Evolutionary conservation across 2,113 vertebrate genomes (phyloP), one percentile per base, ranked within the genome.

Genomic region (Excalfactoria chinensis): DNA sequence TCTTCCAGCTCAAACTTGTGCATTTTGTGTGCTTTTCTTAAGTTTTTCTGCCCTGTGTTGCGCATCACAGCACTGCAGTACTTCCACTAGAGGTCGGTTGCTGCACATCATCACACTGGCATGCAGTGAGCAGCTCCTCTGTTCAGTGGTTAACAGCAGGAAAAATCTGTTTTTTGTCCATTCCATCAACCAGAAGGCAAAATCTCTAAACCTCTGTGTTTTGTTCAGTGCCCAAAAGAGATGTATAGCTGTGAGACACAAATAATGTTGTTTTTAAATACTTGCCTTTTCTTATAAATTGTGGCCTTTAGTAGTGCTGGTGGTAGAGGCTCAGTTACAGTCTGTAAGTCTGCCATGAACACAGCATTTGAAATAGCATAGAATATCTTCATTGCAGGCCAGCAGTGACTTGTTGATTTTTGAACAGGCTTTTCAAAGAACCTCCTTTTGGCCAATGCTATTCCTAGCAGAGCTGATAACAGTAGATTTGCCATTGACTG

Each of bases 11-110:
- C 34, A 86, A n/a, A 10, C 43, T 62, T 8, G 1, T 23, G 4
- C 34, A 49, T 64, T 85, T 77, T 46, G 17, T 34, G 30, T 0
- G 1, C 49, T 67, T 78, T 95, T 84, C 84, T 92, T 11, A 25
- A n/a, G 37, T 55, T 92, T 88, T 62, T 63, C 67, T 78, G 67
- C 26, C 19, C 22, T 13, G 6, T 60, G 79, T 69, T 32, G 53
- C 13, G n/a, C 30, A 46, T 80, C 35, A 30, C 20, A 16, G 21
- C 40, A 48, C 35, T 51, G 40, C 60, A 49, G 37, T 62, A 6
- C 63, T 72, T 90, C 93, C 86, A 76, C 88, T 94, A 95, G 90
- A 58, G 84, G 93, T 92, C 88, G 5, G 58, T 77, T 86, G 78
- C 2, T 30, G 53, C 70, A 49, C 83, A 53, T 9, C 58, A 23